phyloP scores from a whole-genome alignment of 2,797 vertebrate genomes.

The Amblyraja radiata region DNA sequence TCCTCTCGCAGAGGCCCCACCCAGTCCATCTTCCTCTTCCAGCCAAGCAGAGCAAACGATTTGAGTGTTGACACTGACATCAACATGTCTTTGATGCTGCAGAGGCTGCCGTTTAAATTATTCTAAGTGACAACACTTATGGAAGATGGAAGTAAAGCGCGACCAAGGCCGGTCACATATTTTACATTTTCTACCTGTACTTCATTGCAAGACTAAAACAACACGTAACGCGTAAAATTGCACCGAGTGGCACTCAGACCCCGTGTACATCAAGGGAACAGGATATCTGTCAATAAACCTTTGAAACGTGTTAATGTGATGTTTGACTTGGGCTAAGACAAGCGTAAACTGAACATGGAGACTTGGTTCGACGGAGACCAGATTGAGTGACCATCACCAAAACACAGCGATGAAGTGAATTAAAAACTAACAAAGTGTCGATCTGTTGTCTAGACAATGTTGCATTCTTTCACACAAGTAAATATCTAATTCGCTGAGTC shows the following conservation, averaged over 20 bases:
- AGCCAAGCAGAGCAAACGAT: neutral
- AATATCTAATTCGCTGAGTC: neutral
- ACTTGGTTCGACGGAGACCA: neutral
- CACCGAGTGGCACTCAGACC: neutral
- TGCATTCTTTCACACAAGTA: conserved; percentile 24
- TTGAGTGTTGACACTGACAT: neutral
- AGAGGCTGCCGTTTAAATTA: neutral
- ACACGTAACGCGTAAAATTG: neutral
- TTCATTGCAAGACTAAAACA: neutral
- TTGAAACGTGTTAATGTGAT: conserved; percentile 24
- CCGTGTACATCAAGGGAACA: neutral
- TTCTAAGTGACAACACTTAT: neutral
- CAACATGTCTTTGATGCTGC: neutral
- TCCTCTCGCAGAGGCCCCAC: neutral
- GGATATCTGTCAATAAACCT: conserved; percentile 28
- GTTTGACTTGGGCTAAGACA: neutral
- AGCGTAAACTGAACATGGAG: conserved; percentile 11
- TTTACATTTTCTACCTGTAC: neutral
- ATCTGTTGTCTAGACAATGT: conserved; percentile 35
- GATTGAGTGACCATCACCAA: conserved; percentile 19
- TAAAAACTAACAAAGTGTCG: conserved; percentile 10
- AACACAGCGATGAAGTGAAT: conserved; percentile 21
- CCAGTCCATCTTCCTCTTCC: neutral
- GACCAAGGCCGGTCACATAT: neutral
- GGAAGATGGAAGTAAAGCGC: neutral